A percentile compares a stretch with the other conserved stretches of the same genome.
These are phyloP conservation scores for Bugulina stolonifera DNA, from an alignment of 2,888 invertebrate genomes.

Conservation along the genomic window DNA sequence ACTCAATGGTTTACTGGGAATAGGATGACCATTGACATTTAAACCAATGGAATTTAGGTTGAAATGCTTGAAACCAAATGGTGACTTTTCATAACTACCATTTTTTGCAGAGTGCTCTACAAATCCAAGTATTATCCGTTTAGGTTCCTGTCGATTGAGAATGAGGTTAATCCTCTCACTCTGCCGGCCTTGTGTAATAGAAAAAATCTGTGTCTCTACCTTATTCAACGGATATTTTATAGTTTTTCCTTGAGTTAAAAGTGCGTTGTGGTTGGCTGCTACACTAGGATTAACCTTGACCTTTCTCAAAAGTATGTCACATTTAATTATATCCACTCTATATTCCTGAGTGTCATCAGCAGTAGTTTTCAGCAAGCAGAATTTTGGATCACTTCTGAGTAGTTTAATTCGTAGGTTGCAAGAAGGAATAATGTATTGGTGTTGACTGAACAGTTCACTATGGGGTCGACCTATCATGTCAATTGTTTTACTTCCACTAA, in stretches of 20 bases:
- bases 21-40: not conserved
- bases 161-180: not conserved
- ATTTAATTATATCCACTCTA: not conserved
- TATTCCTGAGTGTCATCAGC: not conserved
- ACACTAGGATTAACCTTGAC: not conserved
- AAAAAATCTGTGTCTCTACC: no score
- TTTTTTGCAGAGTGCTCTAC: not conserved
- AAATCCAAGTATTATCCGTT: not conserved
- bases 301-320: not conserved
- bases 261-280: not conserved
- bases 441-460: not conserved
- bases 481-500: not conserved
- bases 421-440: not conserved
- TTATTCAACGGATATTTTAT: not conserved
- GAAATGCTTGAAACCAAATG: not conserved
- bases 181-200: no score
- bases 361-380: not conserved
- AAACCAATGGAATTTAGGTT: not conserved
- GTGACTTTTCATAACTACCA: not conserved
- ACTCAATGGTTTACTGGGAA: not conserved
- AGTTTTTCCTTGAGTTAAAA: not conserved
- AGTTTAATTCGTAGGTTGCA: not conserved
- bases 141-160: not conserved
- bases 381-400: not conserved
- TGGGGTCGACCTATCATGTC: not conserved